A percentile compares a stretch with the other conserved stretches of the same genome.
Evolutionary conservation across 2,888 invertebrate genomes (phyloP).

Genomic region (Drosophila stalkeri): DNA sequence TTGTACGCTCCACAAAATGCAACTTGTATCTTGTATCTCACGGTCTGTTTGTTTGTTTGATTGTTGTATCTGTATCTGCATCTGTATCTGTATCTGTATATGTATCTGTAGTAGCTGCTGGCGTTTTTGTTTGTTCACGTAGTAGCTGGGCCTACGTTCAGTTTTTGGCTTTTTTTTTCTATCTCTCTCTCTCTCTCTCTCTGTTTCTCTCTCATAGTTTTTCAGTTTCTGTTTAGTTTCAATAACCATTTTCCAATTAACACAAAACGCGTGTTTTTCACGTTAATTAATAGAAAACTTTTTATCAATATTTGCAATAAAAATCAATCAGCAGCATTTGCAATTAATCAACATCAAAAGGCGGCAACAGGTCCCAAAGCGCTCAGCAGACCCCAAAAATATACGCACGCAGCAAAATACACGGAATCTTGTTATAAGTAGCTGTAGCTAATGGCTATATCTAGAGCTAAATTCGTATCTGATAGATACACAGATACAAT

Average conservation of each 20-base stretch:
- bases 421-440: constrained; percentile 10
- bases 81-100: too few species aligned
- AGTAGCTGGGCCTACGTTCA: constrained; percentile 51
- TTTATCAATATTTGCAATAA: constrained; percentile 83
- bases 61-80: too few species aligned
- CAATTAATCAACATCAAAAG: constrained; percentile 83
- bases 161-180: constrained; percentile 43
- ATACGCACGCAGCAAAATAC: neutral
- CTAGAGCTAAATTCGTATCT: constrained; percentile 23
- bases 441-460: neutral
- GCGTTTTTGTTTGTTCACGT: constrained; percentile 51
- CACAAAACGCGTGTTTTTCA: constrained; percentile 79
- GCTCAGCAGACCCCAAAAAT: constrained; percentile 9
- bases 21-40: constrained; percentile 72
- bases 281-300: constrained; percentile 79
- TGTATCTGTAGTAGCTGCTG: constrained; percentile 10
- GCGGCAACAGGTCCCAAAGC: constrained; percentile 56
- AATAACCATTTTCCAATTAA: constrained; percentile 80
- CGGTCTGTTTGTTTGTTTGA: constrained; percentile 57
- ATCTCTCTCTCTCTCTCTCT: neutral
- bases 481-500: constrained; percentile 35
- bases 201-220: neutral
- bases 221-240: constrained; percentile 75
- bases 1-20: constrained; percentile 76
- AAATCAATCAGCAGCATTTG: constrained; percentile 81